These are phyloP conservation scores for Thunnus maccoyii DNA, from an alignment of 2,113 vertebrate species.

Conservation along the genomic window DNA sequence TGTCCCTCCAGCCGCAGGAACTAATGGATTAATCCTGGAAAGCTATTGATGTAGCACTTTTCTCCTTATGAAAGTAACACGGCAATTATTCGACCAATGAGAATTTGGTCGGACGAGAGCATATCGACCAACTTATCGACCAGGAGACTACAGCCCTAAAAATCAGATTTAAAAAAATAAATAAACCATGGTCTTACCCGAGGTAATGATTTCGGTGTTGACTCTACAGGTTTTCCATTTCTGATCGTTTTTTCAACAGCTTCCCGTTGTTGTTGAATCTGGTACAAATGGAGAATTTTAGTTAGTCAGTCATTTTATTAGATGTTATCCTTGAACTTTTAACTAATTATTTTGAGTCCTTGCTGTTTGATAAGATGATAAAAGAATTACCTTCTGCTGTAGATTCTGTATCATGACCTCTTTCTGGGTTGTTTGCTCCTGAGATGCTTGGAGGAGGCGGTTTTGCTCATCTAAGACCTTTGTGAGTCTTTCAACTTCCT, in stretches of 20 bases:
- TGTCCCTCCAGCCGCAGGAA: no score
- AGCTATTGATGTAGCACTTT: no score
- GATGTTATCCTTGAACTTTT: not conserved
- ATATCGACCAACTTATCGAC: no score
- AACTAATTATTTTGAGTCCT: not conserved
- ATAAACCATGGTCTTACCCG: constrained; percentile 59
- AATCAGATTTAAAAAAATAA: not conserved
- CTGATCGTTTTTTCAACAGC: constrained; percentile 67
- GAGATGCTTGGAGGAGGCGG: constrained; percentile 85
- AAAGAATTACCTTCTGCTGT: constrained; percentile 84
- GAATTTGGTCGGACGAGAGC: no score
- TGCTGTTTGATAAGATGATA: not conserved
- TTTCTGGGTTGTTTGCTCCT: constrained; percentile 86
- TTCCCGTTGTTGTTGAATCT: constrained; percentile 80
- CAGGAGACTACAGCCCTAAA: no score
- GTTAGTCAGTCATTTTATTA: not conserved
- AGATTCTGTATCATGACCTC: constrained; percentile 87
- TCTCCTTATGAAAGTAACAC: no score
- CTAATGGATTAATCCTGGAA: no score
- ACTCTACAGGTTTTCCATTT: constrained; percentile 47
- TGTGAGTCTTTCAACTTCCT: constrained; percentile 90
- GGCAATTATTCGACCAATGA: no score
- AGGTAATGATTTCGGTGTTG: constrained; percentile 67
- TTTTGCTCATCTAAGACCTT: constrained; percentile 91
- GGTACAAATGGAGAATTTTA: constrained; percentile 20